Evolutionary conservation across 2,888 invertebrate genomes (phyloP).

Genomic region (Cataglyphis rosenhaueri): DNA sequence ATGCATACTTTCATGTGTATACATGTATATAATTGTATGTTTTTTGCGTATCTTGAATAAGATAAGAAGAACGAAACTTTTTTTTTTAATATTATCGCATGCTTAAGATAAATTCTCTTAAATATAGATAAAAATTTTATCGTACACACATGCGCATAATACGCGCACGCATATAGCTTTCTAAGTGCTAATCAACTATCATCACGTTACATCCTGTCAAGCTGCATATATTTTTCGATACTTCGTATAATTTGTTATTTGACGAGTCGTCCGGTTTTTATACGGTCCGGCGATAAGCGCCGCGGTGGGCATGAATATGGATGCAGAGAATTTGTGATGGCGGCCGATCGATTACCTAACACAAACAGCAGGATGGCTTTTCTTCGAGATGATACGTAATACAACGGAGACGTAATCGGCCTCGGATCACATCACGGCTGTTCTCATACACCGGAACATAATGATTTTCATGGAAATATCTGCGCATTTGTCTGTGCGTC

Average conservation of each 20-base stretch:
- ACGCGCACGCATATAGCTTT: neutral
- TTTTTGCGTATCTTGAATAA: neutral
- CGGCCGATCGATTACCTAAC: slow-evolving; percentile 64
- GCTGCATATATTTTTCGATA: slow-evolving; percentile 7
- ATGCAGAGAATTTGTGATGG: slow-evolving; percentile 43
- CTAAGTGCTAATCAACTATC: neutral
- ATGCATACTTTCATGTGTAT: neutral
- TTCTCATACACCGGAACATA: slow-evolving; percentile 31
- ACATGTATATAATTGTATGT: neutral
- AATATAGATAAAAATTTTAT: neutral
- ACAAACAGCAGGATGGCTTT: slow-evolving; percentile 59
- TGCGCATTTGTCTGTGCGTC: neutral
- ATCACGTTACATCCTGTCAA: neutral
- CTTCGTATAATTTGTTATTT: neutral
- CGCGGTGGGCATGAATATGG: slow-evolving; percentile 64
- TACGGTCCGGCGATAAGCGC: slow-evolving; percentile 10
- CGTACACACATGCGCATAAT: neutral
- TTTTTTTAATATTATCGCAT: neutral
- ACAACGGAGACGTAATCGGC: slow-evolving; percentile 44
- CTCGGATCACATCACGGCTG: slow-evolving; percentile 30
- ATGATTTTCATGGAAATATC: slow-evolving; percentile 34
- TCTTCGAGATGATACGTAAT: slow-evolving; percentile 62
- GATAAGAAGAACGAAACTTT: neutral
- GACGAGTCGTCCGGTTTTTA: neutral
- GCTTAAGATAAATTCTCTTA: neutral